These are phyloP conservation scores for Cyprinodon diabolis DNA, from an alignment of 2,797 vertebrate species.

Conservation along the genomic window DNA sequence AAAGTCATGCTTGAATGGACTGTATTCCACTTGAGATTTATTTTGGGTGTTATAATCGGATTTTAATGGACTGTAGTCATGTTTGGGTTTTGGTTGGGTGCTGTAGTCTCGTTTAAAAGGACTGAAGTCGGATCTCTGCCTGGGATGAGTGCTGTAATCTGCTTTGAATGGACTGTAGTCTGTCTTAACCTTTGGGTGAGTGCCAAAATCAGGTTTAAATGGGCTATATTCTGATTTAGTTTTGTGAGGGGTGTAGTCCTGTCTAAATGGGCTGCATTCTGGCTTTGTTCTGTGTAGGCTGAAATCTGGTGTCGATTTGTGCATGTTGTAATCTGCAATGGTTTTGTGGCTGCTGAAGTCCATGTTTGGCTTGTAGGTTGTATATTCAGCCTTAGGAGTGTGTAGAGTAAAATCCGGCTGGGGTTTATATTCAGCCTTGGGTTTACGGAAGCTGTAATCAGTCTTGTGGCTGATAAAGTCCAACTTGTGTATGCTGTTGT, in stretches of 20 bases:
- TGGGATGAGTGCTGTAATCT: conserved; percentile 79
- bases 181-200: conserved; percentile 74
- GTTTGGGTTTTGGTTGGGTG: conserved; percentile 78
- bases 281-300: conserved; percentile 78
- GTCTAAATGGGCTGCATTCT: conserved; percentile 80
- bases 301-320: conserved; percentile 79
- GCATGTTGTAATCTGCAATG: conserved; percentile 75
- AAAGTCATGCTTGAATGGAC: conserved; percentile 75
- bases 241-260: conserved; percentile 77
- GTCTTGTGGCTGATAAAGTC: conserved; percentile 82
- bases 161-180: conserved; percentile 81
- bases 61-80: conserved; percentile 80
- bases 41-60: conserved; percentile 75
- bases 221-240: conserved; percentile 78
- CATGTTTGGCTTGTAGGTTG: conserved; percentile 78
- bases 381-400: conserved; percentile 80
- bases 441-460: conserved; percentile 80
- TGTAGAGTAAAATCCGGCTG: conserved; percentile 78
- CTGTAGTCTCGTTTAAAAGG: conserved; percentile 79
- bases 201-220: conserved; percentile 77
- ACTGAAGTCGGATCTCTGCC: conserved; percentile 77
- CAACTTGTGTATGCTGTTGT: conserved; percentile 84
- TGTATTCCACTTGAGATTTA: conserved; percentile 75
- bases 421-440: conserved; percentile 77
- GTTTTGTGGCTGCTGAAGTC: conserved; percentile 78